Base-by-base conservation (phyloP, 2,888 invertebrate genomes). In the Polymixis lichenea region DNA sequence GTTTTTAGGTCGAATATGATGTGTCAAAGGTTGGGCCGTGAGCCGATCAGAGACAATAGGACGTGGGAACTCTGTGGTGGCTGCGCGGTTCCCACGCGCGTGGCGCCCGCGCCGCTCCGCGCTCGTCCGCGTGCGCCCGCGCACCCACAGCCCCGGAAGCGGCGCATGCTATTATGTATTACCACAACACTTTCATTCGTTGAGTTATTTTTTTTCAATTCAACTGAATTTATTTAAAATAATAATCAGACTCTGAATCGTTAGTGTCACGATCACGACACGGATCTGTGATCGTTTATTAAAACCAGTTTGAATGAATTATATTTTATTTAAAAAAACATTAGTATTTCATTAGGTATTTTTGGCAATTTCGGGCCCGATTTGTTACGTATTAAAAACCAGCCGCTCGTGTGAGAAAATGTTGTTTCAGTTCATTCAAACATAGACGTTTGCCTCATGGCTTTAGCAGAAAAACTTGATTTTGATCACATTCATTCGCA, bases 41-140 rank as follows among this genome's bases (percentile, higher is more conserved):
- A 84, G 82, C 58, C 80, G 76, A 82, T 85, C 77, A 75, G 72
- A 87, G 86, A 93, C 92, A 93, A 93, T 91, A 86, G 88, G 82
- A 90, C 92, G 92, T 93, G 93, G 92, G 93, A 92, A 92, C 88
- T 85, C 80, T 82, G 83, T 83, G 88, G 84, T 84, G 89, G 84
- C 86, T 81, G 83, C 88, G 78, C 83, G 88, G 84, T 92, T 92
- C 92, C 92, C 91, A 93, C 92, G 92, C 88, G 83, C 76, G 72
- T 72, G 69, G 72, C 82, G 83, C 78, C 74, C 75, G 74, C 66
- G 67, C 77, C 72, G 77, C 75, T 38, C 66, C 49, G 65, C 60
- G 51, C 19, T 56, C 62, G 55, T 55, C 65, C 72, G 74, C 68
- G 28, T 67, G 69, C 67, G 55, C 82, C 65, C 32, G 65, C 75